Conservation (phyloP, 2,888 invertebrate species). For the Acanthoscelides obtectus region DNA sequence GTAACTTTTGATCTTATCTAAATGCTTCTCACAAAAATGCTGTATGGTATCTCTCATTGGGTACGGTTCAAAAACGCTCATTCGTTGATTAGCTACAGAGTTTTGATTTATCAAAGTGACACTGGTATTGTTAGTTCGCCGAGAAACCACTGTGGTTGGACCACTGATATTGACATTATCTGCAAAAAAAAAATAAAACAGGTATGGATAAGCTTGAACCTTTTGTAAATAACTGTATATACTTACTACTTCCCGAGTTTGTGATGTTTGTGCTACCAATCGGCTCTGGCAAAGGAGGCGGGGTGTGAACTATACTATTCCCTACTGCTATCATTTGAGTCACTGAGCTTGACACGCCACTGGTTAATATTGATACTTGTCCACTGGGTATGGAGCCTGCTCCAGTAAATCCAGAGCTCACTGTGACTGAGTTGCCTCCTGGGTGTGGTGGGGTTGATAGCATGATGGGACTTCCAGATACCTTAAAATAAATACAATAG, state of each 20-base stretch:
- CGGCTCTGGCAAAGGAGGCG: slow-evolving; percentile 24
- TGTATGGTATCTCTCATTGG: slow-evolving; percentile 91
- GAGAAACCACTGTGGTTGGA: slow-evolving; percentile 59
- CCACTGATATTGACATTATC: slow-evolving; percentile 54
- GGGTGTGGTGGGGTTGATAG: slow-evolving; percentile 23
- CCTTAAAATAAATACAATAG: slow-evolving; percentile 16
- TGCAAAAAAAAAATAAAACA: slow-evolving; percentile 5
- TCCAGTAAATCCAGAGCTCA: slow-evolving; percentile 43
- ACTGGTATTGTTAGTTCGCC: slow-evolving; percentile 67
- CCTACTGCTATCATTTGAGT: slow-evolving; percentile 44
- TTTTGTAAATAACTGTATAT: neutral
- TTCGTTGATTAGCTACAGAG: slow-evolving; percentile 51
- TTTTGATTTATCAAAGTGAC: slow-evolving; percentile 62
- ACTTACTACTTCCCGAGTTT: slow-evolving; percentile 33
- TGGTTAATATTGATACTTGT: slow-evolving; percentile 43
- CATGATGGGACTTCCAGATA: slow-evolving; percentile 20
- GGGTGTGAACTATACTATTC: slow-evolving; percentile 24
- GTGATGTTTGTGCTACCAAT: slow-evolving; percentile 18
- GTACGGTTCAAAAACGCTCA: slow-evolving; percentile 84
- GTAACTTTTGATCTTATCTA: slow-evolving; percentile 85
- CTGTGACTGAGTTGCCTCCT: slow-evolving; percentile 36
- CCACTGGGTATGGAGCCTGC: slow-evolving; percentile 40
- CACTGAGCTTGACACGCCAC: slow-evolving; percentile 33
- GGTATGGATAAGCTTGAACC: too few species aligned
- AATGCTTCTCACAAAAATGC: slow-evolving; percentile 93